Evolutionary conservation across 2,113 vertebrate species (phyloP).

Genomic region (Pteronura brasiliensis): DNA sequence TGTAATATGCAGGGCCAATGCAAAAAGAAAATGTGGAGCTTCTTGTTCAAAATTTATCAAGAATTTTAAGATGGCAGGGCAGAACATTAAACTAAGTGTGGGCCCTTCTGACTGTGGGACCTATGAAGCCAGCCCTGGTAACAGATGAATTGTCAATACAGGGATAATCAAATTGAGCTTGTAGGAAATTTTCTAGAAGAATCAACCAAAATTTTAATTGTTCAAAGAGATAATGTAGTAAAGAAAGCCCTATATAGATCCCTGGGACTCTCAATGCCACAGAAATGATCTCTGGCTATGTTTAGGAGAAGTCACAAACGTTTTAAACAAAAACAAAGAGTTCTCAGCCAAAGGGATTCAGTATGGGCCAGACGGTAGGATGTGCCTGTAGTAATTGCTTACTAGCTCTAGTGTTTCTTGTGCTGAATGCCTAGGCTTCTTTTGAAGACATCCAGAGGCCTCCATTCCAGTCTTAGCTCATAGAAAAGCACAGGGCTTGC

Average conservation of each 20-base stretch:
- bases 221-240: background rate
- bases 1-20: background rate
- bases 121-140: background rate
- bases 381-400: background rate
- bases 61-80: background rate
- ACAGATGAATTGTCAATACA: background rate
- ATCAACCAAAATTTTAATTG: background rate
- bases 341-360: background rate
- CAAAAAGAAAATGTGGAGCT: background rate
- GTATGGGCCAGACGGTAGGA: background rate
- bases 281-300: background rate
- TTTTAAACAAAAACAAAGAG: conserved; percentile 9
- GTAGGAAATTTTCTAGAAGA: background rate
- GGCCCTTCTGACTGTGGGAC: background rate
- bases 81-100: background rate
- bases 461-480: background rate
- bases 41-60: background rate
- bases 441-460: background rate
- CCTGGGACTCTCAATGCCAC: background rate
- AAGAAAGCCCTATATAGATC: background rate
- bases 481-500: background rate
- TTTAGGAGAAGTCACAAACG: background rate
- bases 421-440: background rate
- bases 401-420: background rate
- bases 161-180: background rate